Base-by-base conservation (phyloP, 2,888 invertebrate species). In the Erynnis tages region DNA sequence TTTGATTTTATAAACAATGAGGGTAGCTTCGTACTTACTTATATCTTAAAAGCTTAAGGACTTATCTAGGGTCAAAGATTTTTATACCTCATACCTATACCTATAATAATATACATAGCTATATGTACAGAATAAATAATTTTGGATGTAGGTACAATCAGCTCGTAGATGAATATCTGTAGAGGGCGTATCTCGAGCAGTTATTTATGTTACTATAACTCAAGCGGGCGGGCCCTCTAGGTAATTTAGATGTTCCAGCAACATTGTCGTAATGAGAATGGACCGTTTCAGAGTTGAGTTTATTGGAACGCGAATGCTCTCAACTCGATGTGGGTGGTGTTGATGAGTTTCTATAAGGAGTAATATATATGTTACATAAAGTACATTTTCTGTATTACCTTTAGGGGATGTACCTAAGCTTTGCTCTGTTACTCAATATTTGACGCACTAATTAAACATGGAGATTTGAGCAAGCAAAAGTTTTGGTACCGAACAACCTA, bases 191-290 rank as follows among this genome's bases (percentile, higher is more conserved):
- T 65, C 75, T 70, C 60, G 47, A 41, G 65, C 64, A 69, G 67
- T 74, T 82, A 88, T 88, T 88, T 88, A 88, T 88, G 85, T 71
- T 74, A 78, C 85, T 76, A 86, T 87, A 88, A 85, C 82, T 88
- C 88, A 86, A 68, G 57, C 65, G 68, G 82, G 81, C 85, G 76
- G 82, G 76, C 73, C 71, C 72, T 74, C 84, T 82, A 82, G 79
- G 82, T 87, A 86, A 88, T 88, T 87, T 87, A 88, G 88, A 86
- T 78, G 88, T 88, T 82, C 69, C 61, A 59, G 80, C 87, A 86
- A 88, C 88, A 80, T 76, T 84, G 88, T 88, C 78, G 79, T 85
- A 86, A 88, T 87, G 82, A 87, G 85, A 81, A 76, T 73, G 65
- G 63, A 58, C 61, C 58, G 59, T 66, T 67, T 59, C 69, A 65